phyloP scores from a whole-genome alignment of 1,140 invertebrate genomes.

The Teleopsis dalmanni region DNA sequence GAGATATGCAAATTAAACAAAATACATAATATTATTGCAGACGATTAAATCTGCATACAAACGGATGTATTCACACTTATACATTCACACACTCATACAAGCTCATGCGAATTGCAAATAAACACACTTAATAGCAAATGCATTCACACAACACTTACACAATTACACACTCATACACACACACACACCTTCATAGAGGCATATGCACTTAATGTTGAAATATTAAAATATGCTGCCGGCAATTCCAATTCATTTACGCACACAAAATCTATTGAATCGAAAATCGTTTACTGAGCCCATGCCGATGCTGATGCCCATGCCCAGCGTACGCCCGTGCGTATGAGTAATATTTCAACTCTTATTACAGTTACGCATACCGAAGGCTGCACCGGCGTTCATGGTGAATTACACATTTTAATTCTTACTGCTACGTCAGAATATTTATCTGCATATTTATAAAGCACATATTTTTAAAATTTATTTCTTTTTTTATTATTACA shows the following conservation, averaged over 20 bases:
- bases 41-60: constrained; percentile 11
- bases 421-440: no score
- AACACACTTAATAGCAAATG: no score
- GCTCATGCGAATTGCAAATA: not conserved
- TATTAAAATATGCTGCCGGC: constrained; percentile 7
- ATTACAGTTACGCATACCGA: no score
- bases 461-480: no score
- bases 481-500: no score
- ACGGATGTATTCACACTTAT: not conserved
- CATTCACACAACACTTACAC: not conserved
- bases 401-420: no score
- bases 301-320: no score
- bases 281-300: no score
- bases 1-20: constrained; percentile 14
- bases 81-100: not conserved
- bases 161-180: not conserved
- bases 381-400: no score
- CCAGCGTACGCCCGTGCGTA: no score
- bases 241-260: constrained; percentile 10
- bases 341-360: no score
- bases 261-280: not conserved
- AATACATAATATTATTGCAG: constrained; percentile 15
- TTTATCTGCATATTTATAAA: no score
- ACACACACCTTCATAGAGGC: not conserved
- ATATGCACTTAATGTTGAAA: not conserved